phyloP scores from a whole-genome alignment of 2,888 invertebrate genomes.

The Gasteruption jaculator region DNA sequence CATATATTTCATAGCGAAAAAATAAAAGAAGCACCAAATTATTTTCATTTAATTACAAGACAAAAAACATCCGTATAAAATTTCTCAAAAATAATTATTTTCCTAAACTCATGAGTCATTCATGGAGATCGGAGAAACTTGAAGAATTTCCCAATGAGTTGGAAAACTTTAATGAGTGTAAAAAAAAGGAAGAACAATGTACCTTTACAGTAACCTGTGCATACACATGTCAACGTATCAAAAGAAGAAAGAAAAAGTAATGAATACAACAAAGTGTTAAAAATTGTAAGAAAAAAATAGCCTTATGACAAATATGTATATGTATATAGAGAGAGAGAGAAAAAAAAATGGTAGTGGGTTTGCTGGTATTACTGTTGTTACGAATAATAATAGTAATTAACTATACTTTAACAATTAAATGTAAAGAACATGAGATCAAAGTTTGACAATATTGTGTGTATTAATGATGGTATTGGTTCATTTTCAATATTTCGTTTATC shows the following conservation, averaged over 20 bases:
- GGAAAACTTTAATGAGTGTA: too few species aligned
- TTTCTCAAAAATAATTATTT: too few species aligned
- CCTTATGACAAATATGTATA: too few species aligned
- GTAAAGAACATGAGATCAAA: constrained; percentile 49
- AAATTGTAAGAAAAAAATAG: constrained; percentile 24
- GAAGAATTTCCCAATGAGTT: too few species aligned
- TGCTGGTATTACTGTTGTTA: constrained; percentile 36
- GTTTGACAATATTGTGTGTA: constrained; percentile 34
- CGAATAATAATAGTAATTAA: constrained; percentile 9
- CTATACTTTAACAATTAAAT: constrained; percentile 27
- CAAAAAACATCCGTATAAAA: too few species aligned
- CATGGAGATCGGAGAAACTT: too few species aligned
- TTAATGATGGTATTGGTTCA: not conserved
- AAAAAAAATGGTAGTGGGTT: constrained; percentile 34
- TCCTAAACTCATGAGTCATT: too few species aligned
- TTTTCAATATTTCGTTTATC: constrained; percentile 19
- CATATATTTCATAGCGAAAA: too few species aligned
- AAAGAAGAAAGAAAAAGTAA: constrained; percentile 20
- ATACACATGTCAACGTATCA: constrained; percentile 20
- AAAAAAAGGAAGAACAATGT: too few species aligned
- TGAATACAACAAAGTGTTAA: constrained; percentile 21
- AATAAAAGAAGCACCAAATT: too few species aligned
- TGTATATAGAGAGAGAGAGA: constrained; percentile 27
- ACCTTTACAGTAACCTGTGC: constrained; percentile 17
- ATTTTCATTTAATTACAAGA: too few species aligned